Conservation (phyloP, 2,797 vertebrate genomes). For the Synaphobranchus kaupii region DNA sequence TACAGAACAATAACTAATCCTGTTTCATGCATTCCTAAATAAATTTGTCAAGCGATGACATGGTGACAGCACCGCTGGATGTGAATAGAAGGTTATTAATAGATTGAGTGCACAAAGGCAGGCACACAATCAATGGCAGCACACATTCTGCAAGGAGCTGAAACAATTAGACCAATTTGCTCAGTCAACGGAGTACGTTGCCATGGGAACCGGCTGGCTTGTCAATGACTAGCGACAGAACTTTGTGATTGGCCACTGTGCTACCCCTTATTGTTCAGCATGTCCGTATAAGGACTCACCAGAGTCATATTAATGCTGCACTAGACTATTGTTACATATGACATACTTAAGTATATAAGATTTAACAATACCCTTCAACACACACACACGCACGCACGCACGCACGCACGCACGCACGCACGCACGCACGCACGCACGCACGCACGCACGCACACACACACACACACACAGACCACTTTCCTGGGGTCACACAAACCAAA, state of each 20-base stretch:
- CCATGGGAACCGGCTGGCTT: constrained; percentile 16
- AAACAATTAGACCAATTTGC: constrained; percentile 28
- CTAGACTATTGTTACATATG: background rate
- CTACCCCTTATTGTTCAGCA: background rate
- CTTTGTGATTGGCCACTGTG: constrained; percentile 9
- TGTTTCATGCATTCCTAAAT: background rate
- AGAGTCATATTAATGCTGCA: background rate
- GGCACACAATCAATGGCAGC: background rate
- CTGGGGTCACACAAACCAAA: background rate
- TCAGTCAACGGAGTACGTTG: constrained; percentile 17
- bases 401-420: no score
- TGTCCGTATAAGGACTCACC: background rate
- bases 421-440: no score
- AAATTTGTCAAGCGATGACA: background rate
- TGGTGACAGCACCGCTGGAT: background rate
- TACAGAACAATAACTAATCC: background rate
- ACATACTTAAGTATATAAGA: background rate
- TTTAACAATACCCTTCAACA: background rate
- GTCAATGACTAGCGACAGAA: background rate
- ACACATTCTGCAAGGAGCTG: constrained; percentile 1
- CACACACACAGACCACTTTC: background rate
- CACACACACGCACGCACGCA: background rate
- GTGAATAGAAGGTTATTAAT: background rate
- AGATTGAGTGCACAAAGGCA: constrained; percentile 6
- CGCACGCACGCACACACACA: no score